phyloP scores from a whole-genome alignment of 2,888 invertebrate genomes.

The Lapara coniferarum region DNA sequence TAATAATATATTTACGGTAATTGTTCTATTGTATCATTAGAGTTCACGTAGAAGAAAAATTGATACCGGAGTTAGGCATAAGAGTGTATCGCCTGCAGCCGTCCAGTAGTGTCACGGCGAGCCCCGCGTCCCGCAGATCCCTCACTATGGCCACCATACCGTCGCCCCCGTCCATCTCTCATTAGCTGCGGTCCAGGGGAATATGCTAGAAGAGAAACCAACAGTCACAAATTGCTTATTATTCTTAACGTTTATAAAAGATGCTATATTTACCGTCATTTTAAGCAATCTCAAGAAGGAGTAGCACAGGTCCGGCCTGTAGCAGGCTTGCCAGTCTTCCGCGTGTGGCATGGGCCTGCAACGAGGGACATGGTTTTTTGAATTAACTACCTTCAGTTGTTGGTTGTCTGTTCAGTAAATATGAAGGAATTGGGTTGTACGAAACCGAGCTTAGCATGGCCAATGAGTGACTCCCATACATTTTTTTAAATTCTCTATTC shows the following conservation, averaged over 20 bases:
- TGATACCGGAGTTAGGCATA: constrained; percentile 53
- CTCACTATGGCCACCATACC: constrained; percentile 70
- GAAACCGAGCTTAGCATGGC: too few species aligned
- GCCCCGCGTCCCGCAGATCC: constrained; percentile 51
- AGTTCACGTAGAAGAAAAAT: background rate
- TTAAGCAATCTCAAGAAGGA: constrained; percentile 57
- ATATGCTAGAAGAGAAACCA: constrained; percentile 49
- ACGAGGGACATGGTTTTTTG: constrained; percentile 17
- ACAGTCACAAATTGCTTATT: background rate
- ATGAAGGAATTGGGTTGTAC: too few species aligned
- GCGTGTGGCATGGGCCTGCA: constrained; percentile 54
- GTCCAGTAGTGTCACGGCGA: constrained; percentile 66
- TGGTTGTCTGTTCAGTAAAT: too few species aligned
- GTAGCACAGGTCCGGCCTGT: constrained; percentile 57
- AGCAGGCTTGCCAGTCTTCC: constrained; percentile 56
- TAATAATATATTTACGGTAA: background rate
- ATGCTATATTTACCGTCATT: constrained; percentile 55
- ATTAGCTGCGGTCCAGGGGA: constrained; percentile 44
- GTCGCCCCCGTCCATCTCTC: constrained; percentile 45
- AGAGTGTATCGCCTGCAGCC: constrained; percentile 59
- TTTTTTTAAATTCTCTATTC: too few species aligned
- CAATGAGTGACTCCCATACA: too few species aligned
- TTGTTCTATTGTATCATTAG: background rate
- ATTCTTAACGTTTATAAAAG: background rate
- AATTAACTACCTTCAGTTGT: background rate